Conservation (phyloP, 2,888 invertebrate genomes). For the Acanthosepion pharaonis region DNA sequence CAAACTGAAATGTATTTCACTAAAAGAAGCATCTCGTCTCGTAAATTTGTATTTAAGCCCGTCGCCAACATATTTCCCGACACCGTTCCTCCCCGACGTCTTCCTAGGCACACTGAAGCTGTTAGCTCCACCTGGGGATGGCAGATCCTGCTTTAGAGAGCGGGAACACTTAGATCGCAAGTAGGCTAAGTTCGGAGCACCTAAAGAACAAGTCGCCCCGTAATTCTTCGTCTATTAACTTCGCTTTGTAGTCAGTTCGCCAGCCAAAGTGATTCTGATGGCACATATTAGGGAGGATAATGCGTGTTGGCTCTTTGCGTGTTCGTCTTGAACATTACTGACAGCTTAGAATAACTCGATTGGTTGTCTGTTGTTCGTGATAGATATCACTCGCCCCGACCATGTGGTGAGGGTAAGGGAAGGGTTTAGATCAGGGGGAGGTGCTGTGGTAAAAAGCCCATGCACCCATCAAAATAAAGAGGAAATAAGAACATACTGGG, state of each 20-base stretch:
- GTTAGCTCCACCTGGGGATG: background rate
- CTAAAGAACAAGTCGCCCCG: conserved; percentile 33
- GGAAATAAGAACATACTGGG: background rate
- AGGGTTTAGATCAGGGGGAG: background rate
- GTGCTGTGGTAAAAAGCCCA: background rate
- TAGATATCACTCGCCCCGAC: background rate
- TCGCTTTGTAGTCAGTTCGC: conserved; percentile 2
- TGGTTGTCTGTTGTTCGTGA: conserved; percentile 8
- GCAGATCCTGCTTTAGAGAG: background rate
- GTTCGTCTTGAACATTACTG: conserved; percentile 9
- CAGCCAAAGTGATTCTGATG: conserved; percentile 22
- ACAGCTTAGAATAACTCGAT: conserved; percentile 23
- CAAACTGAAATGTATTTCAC: background rate
- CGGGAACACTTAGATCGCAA: conserved; percentile 18
- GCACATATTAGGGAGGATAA: background rate
- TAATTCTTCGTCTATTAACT: conserved; percentile 33
- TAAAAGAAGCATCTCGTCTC: conserved; percentile 8
- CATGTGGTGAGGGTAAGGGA: background rate
- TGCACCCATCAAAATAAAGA: background rate
- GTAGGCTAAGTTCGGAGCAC: conserved; percentile 33
- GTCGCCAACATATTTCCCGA: background rate
- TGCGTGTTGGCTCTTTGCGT: conserved; percentile 22
- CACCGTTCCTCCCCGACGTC: background rate
- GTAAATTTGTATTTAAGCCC: background rate
- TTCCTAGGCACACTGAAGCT: background rate